These are phyloP conservation scores for Neodiprion fabricii DNA, from an alignment of 1,140 invertebrate species.

Conservation along the genomic window DNA sequence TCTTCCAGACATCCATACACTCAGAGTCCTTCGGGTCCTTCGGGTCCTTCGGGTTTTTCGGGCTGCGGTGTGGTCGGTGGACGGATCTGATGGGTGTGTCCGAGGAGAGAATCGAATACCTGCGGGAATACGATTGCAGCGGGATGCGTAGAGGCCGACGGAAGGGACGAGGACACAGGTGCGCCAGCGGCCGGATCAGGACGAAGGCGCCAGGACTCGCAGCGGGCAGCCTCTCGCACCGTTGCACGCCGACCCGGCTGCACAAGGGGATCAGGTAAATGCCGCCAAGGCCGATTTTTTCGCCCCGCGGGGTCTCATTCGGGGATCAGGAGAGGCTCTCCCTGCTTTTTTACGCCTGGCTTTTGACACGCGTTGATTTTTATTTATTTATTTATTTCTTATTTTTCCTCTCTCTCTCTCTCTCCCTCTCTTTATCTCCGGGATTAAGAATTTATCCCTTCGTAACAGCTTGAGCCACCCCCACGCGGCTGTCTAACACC, in stretches of 20 bases:
- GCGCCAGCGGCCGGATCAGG: constrained; percentile 37
- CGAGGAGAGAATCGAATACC: neutral
- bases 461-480: neutral
- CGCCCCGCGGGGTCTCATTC: neutral
- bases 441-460: neutral
- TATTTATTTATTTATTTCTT: too few species aligned
- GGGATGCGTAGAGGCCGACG: constrained; percentile 27
- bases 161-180: constrained; percentile 46
- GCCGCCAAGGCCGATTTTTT: neutral
- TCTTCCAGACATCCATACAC: constrained; percentile 1
- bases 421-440: neutral
- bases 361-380: neutral
- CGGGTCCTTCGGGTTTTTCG: constrained; percentile 24
- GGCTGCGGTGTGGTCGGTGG: constrained; percentile 21
- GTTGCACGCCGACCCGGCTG: neutral
- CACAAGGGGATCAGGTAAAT: constrained; percentile 3
- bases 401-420: too few species aligned
- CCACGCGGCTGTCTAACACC: too few species aligned
- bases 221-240: constrained; percentile 38
- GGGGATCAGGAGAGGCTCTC: neutral
- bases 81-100: constrained; percentile 11
- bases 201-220: constrained; percentile 48
- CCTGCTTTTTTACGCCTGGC: neutral
- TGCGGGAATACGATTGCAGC: neutral
- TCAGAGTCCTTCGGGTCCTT: constrained; percentile 20